phyloP scores from a whole-genome alignment of 2,797 vertebrate genomes.

The Helarctos malayanus region DNA sequence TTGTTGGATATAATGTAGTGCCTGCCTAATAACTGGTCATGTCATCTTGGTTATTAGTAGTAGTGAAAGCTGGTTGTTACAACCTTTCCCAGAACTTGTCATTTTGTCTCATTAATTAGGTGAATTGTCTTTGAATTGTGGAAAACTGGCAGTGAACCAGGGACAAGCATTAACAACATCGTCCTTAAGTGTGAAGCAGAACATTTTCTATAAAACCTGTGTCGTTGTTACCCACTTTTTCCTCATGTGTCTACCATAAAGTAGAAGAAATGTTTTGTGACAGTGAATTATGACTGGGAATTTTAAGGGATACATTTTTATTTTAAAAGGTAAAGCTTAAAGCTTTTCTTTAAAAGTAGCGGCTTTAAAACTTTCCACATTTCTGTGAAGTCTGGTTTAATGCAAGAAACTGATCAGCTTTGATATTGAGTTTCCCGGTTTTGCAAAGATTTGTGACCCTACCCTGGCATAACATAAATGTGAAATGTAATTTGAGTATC shows the following conservation, averaged over 20 bases:
- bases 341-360: conserved; percentile 66
- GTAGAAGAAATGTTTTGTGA: conserved; percentile 54
- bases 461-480: conserved; percentile 72
- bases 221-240: neutral
- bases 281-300: conserved; percentile 68
- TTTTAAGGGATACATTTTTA: conserved; percentile 69
- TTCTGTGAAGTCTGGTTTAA: conserved; percentile 69
- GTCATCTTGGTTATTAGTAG: conserved; percentile 8
- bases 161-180: neutral
- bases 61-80: conserved; percentile 59
- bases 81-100: conserved; percentile 53
- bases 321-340: conserved; percentile 73
- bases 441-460: conserved; percentile 76
- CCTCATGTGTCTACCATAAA: conserved; percentile 43
- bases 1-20: neutral
- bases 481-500: conserved; percentile 78
- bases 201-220: conserved; percentile 53
- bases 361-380: conserved; percentile 70
- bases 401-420: conserved; percentile 74
- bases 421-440: conserved; percentile 72
- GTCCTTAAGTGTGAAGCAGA: neutral
- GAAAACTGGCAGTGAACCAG: conserved; percentile 55
- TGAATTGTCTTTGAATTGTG: conserved; percentile 60
- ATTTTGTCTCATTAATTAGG: conserved; percentile 68
- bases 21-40: neutral